phyloP scores from a whole-genome alignment of 2,113 vertebrate genomes.

The Anguilla rostrata region DNA sequence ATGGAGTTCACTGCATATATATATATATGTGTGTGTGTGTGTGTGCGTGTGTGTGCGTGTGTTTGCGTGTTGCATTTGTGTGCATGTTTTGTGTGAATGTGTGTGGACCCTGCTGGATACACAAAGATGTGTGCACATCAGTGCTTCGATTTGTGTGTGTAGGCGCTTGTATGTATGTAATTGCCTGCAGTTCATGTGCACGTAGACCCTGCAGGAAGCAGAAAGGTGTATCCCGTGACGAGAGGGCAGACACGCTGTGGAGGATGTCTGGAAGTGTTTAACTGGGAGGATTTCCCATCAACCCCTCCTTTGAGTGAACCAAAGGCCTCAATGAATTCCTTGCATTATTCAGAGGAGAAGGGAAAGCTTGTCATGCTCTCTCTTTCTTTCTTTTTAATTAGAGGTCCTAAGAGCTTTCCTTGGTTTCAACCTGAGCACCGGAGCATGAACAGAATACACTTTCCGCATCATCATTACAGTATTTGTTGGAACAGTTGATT shows the following conservation, averaged over 20 bases:
- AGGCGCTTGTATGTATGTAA: neutral
- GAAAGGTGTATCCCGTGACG: neutral
- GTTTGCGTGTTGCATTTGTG: neutral
- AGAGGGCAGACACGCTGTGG: neutral
- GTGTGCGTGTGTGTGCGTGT: no score
- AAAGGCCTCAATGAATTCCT: neutral
- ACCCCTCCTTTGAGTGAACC: conserved; percentile 5
- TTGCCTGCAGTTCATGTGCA: neutral
- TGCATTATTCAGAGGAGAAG: neutral
- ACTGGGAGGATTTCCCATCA: conserved; percentile 26
- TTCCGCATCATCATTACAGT: neutral
- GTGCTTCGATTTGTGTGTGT: conserved; percentile 2
- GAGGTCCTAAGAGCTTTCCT: neutral
- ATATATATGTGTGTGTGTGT: no score
- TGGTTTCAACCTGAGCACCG: neutral
- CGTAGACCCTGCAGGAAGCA: neutral
- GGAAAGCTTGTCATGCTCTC: conserved; percentile 7
- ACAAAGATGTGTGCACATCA: neutral
- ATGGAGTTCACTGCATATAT: no score
- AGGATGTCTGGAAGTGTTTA: conserved; percentile 24
- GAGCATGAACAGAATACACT: neutral
- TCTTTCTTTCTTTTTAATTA: neutral
- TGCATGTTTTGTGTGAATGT: no score
- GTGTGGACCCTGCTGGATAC: no score
- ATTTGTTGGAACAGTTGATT: neutral